Percentiles rank a stretch among this genome's conserved stretches.
These are phyloP conservation scores for Protaetia brevitarsis DNA, from an alignment of 1,140 invertebrate genomes.

Conservation along the genomic window DNA sequence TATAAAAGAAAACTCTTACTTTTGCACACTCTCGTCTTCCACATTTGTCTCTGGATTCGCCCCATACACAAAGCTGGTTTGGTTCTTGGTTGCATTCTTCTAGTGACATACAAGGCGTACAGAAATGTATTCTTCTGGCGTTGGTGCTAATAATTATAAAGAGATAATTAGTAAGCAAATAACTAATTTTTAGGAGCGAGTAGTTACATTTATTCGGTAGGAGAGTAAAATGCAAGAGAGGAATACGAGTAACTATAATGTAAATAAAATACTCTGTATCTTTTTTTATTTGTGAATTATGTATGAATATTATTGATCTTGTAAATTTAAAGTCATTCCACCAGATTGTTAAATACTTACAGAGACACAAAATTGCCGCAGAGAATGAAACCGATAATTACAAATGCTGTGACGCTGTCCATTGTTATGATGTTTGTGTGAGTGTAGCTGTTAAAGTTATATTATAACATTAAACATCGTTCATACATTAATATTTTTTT, in stretches of 20 bases:
- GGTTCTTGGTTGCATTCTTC: constrained; percentile 42
- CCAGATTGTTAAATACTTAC: no score
- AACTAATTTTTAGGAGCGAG: no score
- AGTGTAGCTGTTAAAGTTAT: not conserved
- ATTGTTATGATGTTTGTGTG: not conserved
- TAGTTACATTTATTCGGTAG: no score
- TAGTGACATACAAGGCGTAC: constrained; percentile 26
- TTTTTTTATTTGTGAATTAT: no score
- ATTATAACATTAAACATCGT: no score
- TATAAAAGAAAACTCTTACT: constrained; percentile 36
- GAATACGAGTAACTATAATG: no score
- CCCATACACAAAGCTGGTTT: constrained; percentile 37
- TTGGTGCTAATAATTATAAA: constrained; percentile 19
- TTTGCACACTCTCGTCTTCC: constrained; percentile 42
- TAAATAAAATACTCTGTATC: no score
- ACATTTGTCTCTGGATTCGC: constrained; percentile 41
- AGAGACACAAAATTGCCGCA: constrained; percentile 1
- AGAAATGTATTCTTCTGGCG: constrained; percentile 24
- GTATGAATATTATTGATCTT: no score
- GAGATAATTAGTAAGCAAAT: not conserved
- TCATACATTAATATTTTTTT: no score
- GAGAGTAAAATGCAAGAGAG: no score
- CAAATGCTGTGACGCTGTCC: constrained; percentile 1
- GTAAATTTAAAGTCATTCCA: no score
- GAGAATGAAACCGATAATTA: constrained; percentile 15